These are phyloP conservation scores for Drosophila arawakana DNA, from an alignment of 1,140 invertebrate species.

Conservation along the genomic window DNA sequence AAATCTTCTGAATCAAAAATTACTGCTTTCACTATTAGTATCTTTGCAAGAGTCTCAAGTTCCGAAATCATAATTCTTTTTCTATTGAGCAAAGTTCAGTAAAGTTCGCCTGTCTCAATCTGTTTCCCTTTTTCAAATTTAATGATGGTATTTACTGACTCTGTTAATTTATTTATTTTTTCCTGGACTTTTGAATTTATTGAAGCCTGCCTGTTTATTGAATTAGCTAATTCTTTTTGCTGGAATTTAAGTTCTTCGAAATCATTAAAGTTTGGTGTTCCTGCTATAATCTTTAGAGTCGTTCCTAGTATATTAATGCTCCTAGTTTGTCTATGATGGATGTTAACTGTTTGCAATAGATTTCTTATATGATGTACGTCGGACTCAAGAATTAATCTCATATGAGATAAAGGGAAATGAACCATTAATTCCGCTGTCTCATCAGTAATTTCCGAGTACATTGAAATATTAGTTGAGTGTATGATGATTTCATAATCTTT, in stretches of 20 bases:
- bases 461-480: conserved; percentile 12
- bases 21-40: background rate
- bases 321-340: conserved; percentile 31
- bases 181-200: conserved; percentile 15
- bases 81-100: conserved; percentile 15
- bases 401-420: background rate
- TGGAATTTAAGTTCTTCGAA: conserved; percentile 20
- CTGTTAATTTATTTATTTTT: conserved; percentile 7
- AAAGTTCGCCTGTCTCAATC: conserved; percentile 22
- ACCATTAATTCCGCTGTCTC: conserved; percentile 20
- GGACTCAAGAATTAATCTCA: too few species aligned
- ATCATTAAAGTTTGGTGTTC: conserved; percentile 31
- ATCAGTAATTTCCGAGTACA: conserved; percentile 24
- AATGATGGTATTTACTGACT: too few species aligned
- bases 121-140: conserved; percentile 8
- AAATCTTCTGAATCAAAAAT: conserved; percentile 17
- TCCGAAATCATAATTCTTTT: conserved; percentile 35
- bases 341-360: conserved; percentile 15
- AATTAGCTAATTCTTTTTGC: background rate
- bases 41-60: conserved; percentile 22
- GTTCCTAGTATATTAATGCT: conserved; percentile 33
- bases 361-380: conserved; percentile 11
- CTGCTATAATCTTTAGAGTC: conserved; percentile 22
- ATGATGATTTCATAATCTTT: conserved; percentile 23
- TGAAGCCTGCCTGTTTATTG: background rate